A percentile compares a stretch with the other conserved stretches of the same genome.
Evolutionary conservation across 2,113 vertebrate species (phyloP).

Genomic region (Strix aluco): DNA sequence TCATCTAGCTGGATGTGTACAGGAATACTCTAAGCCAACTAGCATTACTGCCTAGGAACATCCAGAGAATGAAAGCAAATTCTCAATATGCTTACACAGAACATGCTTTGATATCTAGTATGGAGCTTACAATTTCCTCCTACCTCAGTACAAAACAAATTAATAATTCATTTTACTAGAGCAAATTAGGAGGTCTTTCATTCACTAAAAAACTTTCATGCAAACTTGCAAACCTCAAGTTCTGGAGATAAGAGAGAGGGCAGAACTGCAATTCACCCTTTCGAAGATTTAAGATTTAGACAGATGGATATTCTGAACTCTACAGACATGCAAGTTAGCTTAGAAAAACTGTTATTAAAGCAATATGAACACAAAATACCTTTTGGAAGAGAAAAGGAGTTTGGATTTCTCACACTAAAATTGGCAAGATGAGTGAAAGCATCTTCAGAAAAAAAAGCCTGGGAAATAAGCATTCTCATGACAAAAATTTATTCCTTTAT

Average conservation of each 20-base stretch:
- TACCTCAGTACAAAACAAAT: neutral
- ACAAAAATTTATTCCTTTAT: neutral
- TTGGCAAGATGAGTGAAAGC: neutral
- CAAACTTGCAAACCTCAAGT: neutral
- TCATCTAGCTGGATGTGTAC: neutral
- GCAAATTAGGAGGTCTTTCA: neutral
- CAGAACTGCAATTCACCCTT: neutral
- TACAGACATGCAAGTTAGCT: neutral
- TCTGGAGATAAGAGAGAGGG: neutral
- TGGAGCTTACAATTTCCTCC: neutral
- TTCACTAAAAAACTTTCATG: neutral
- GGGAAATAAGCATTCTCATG: neutral
- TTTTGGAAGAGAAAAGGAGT: neutral
- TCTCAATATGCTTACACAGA: neutral
- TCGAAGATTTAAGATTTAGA: neutral
- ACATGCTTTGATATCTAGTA: neutral
- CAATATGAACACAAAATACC: neutral
- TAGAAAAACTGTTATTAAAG: neutral
- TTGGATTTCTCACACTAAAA: neutral
- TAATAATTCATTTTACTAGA: slow-evolving; percentile 25
- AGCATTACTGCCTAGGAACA: neutral
- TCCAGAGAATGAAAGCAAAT: neutral
- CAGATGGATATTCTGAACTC: neutral
- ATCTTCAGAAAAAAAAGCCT: neutral
- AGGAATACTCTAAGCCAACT: neutral